Percentiles rank a stretch among this genome's conserved stretches.
phyloP scores from a whole-genome alignment of 2,888 invertebrate genomes.

The Pterostichus niger region DNA sequence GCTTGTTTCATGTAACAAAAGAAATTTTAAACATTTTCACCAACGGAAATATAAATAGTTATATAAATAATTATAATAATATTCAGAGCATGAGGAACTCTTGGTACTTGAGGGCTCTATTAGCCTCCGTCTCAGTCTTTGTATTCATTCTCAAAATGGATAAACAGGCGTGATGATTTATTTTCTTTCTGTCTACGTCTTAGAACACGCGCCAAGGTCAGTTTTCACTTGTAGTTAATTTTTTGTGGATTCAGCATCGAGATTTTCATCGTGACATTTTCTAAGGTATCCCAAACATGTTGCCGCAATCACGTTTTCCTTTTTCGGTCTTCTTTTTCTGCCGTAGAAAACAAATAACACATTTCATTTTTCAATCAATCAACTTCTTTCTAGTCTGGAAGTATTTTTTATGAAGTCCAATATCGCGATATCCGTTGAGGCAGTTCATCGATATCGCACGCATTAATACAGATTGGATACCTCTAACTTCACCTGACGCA shows the following conservation, averaged over 20 bases:
- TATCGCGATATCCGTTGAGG: not conserved
- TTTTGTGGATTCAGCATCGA: slow-evolving; percentile 16
- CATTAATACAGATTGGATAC: slow-evolving; percentile 27
- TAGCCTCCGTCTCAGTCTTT: too few relatives aligned
- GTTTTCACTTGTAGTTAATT: slow-evolving; percentile 21
- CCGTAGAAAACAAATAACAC: slow-evolving; percentile 14
- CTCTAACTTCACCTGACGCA: too few relatives aligned
- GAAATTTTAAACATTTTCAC: too few relatives aligned
- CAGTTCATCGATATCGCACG: slow-evolving; percentile 5
- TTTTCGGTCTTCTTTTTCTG: not conserved
- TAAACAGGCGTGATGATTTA: too few relatives aligned
- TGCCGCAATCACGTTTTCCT: slow-evolving; percentile 13
- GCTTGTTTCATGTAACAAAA: too few relatives aligned
- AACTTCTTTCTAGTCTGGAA: not conserved
- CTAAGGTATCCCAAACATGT: slow-evolving; percentile 13
- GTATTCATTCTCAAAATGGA: too few relatives aligned
- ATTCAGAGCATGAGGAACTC: too few relatives aligned
- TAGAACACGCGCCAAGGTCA: not conserved
- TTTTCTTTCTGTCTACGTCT: too few relatives aligned
- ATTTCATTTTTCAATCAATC: slow-evolving; percentile 32
- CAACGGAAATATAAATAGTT: too few relatives aligned
- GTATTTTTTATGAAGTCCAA: slow-evolving; percentile 1
- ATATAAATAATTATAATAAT: too few relatives aligned
- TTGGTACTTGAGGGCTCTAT: too few relatives aligned
- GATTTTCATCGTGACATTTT: not conserved